These are phyloP conservation scores for Pipistrellus pipistrellus DNA, from an alignment of 2,797 vertebrate genomes.

Conservation along the genomic window DNA sequence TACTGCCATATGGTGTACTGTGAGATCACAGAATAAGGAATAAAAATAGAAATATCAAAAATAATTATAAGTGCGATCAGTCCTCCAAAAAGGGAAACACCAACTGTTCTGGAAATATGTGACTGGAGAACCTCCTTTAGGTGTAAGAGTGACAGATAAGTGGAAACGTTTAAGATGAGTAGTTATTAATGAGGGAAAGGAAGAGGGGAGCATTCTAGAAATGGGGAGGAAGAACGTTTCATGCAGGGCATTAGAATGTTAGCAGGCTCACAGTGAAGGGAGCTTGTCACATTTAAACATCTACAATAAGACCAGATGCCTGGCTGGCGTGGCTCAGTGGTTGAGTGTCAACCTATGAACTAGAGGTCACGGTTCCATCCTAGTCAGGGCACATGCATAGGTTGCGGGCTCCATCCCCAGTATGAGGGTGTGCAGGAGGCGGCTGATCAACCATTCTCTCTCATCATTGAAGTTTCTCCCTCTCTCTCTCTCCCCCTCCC, in stretches of 20 bases:
- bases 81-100: conserved; percentile 11
- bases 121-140: not conserved
- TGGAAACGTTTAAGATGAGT: not conserved
- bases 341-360: too few species aligned
- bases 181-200: not conserved
- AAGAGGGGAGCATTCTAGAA: not conserved
- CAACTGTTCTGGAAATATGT: conserved; percentile 32
- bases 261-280: not conserved
- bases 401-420: too few species aligned
- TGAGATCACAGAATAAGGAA: conserved; percentile 53
- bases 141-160: not conserved
- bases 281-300: not conserved
- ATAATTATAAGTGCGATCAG: conserved; percentile 53
- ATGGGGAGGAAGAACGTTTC: not conserved
- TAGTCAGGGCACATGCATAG: too few species aligned
- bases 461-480: too few species aligned
- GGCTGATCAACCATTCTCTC: too few species aligned
- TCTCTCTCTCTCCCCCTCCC: too few species aligned
- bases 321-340: too few species aligned
- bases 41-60: conserved; percentile 71
- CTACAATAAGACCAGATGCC: too few species aligned
- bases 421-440: too few species aligned
- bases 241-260: not conserved
- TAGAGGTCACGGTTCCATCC: too few species aligned
- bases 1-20: conserved; percentile 23